Conservation (phyloP, 1,140 invertebrate species). For the Nixonia krombeini region DNA sequence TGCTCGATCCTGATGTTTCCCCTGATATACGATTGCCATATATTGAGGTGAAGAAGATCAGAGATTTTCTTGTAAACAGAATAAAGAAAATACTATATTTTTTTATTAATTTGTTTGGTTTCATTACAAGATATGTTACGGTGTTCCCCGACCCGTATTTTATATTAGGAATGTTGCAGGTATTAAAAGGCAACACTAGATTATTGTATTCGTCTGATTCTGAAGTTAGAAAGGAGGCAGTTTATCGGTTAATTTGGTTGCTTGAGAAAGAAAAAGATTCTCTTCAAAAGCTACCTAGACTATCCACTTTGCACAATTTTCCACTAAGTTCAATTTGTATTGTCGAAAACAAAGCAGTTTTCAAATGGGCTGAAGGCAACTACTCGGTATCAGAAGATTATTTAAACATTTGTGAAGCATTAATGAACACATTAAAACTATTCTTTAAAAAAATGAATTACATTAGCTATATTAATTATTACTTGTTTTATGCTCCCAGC, state of each 20-base stretch:
- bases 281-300: constrained; percentile 62
- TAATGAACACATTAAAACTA: too few relatives aligned
- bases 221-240: constrained; percentile 69
- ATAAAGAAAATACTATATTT: constrained; percentile 2
- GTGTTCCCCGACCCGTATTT: too few relatives aligned
- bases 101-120: not conserved
- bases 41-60: constrained; percentile 66
- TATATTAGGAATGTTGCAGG: too few relatives aligned
- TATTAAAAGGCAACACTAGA: constrained; percentile 70
- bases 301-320: constrained; percentile 68
- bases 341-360: constrained; percentile 48
- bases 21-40: constrained; percentile 71
- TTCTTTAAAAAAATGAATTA: too few relatives aligned
- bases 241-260: constrained; percentile 71
- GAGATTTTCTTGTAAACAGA: too few relatives aligned
- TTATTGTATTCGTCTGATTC: constrained; percentile 67
- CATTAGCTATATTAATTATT: too few relatives aligned
- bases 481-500: constrained; percentile 44
- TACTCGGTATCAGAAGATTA: constrained; percentile 56
- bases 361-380: constrained; percentile 54
- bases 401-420: not conserved
- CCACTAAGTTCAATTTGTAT: constrained; percentile 65
- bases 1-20: constrained; percentile 76
- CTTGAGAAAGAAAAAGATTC: constrained; percentile 66
- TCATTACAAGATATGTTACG: too few relatives aligned